Evolutionary conservation across 2,888 invertebrate species (phyloP).

Genomic region (Apotomis betuletana): DNA sequence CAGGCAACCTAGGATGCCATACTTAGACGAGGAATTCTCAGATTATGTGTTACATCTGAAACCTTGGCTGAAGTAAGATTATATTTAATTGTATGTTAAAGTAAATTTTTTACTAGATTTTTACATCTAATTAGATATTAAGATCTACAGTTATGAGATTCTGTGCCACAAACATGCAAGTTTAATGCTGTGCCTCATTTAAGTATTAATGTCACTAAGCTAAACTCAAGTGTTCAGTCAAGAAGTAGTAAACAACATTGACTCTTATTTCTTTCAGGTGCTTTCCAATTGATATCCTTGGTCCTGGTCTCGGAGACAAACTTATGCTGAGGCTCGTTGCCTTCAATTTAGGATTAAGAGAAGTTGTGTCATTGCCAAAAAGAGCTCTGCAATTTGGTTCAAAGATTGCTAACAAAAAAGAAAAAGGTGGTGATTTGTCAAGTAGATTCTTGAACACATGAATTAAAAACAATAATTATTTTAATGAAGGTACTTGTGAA

Average conservation of each 20-base stretch:
- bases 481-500: neutral
- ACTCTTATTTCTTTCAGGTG: constrained; percentile 72
- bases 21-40: constrained; percentile 88
- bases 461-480: constrained; percentile 15
- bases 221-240: too few relatives aligned
- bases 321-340: constrained; percentile 91
- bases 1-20: constrained; percentile 91
- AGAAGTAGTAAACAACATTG: too few relatives aligned
- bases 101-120: too few relatives aligned
- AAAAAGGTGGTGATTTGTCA: constrained; percentile 92
- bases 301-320: constrained; percentile 96
- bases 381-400: constrained; percentile 99
- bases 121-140: too few relatives aligned
- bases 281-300: constrained; percentile 82
- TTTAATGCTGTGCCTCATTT: too few relatives aligned
- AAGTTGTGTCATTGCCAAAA: constrained; percentile 90
- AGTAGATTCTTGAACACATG: constrained; percentile 56
- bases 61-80: constrained; percentile 86
- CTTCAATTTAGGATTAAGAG: constrained; percentile 85
- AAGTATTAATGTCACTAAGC: too few relatives aligned
- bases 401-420: constrained; percentile 94
- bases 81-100: neutral
- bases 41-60: constrained; percentile 85
- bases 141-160: too few relatives aligned
- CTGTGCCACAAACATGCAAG: too few relatives aligned